phyloP scores from a whole-genome alignment of 2,888 invertebrate genomes.

The Willowsia nigromaculata region DNA sequence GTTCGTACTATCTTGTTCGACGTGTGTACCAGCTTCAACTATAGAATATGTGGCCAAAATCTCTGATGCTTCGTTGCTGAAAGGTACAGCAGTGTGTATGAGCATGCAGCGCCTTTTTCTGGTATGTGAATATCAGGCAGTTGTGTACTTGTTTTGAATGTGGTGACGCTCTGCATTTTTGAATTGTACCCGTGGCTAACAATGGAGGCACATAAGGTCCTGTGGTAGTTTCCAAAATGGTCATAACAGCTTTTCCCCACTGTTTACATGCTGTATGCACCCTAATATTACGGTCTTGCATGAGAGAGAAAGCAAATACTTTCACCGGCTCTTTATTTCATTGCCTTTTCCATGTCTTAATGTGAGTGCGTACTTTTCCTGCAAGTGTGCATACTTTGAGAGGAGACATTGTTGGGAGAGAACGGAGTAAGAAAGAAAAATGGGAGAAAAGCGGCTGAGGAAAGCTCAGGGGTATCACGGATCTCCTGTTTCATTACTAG shows the following conservation, averaged over 20 bases:
- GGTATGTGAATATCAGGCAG: background rate
- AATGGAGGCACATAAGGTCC: background rate
- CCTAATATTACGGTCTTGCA: background rate
- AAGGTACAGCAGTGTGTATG: background rate
- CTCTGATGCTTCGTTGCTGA: background rate
- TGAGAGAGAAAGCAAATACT: background rate
- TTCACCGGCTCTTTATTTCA: slow-evolving; percentile 45
- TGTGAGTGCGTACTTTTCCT: background rate
- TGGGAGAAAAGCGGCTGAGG: background rate
- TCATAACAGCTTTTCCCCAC: background rate
- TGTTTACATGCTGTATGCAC: background rate
- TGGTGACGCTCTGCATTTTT: background rate
- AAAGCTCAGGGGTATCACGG: slow-evolving; percentile 54
- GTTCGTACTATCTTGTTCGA: background rate
- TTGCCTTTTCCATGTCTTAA: slow-evolving; percentile 13
- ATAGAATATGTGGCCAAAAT: background rate
- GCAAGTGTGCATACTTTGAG: slow-evolving; percentile 36
- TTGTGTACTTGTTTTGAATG: background rate
- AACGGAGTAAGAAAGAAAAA: slow-evolving; percentile 1
- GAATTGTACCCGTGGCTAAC: background rate
- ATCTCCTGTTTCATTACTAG: slow-evolving; percentile 51
- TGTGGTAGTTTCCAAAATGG: background rate
- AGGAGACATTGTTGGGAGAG: background rate
- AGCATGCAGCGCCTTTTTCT: background rate
- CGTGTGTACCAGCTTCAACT: background rate